Percentiles rank a stretch among this genome's conserved stretches.
Evolutionary conservation across 2,797 vertebrate genomes (phyloP).

Genomic region (Meda fulgida): DNA sequence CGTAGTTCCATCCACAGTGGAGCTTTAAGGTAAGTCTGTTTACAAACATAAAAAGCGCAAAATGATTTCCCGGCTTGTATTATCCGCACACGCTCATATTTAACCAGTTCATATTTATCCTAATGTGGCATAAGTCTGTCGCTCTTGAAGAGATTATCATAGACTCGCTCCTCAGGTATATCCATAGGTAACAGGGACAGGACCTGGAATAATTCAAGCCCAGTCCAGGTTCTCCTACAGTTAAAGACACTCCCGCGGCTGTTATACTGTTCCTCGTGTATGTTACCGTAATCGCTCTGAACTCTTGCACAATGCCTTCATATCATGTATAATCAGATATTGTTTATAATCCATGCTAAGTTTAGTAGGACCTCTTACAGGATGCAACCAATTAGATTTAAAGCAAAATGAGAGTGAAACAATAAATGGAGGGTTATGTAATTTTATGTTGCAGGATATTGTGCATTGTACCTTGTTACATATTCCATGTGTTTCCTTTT

Average conservation of each 20-base stretch:
- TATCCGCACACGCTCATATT: constrained; percentile 59
- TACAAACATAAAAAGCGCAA: constrained; percentile 44
- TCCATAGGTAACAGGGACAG: constrained; percentile 44
- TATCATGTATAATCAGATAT: constrained; percentile 50
- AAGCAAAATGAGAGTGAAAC: not conserved
- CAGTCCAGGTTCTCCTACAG: constrained; percentile 39
- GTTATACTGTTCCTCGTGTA: constrained; percentile 40
- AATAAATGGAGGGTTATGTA: not conserved
- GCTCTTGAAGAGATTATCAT: constrained; percentile 46
- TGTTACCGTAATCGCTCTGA: constrained; percentile 44
- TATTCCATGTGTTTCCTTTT: not conserved
- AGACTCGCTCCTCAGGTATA: constrained; percentile 53
- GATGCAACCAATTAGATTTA: constrained; percentile 1
- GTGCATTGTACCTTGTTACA: not conserved
- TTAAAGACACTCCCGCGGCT: constrained; percentile 30
- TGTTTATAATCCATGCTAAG: constrained; percentile 40
- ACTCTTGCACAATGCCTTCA: constrained; percentile 50
- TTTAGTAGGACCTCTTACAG: constrained; percentile 31
- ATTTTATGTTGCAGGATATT: not conserved
- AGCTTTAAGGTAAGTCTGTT: constrained; percentile 50
- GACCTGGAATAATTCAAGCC: constrained; percentile 11
- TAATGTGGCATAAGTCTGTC: constrained; percentile 46
- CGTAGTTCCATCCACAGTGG: constrained; percentile 22
- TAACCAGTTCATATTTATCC: constrained; percentile 57
- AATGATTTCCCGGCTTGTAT: constrained; percentile 59